These are phyloP conservation scores for Physella acuta DNA, from an alignment of 1,140 invertebrate genomes.

Conservation along the genomic window DNA sequence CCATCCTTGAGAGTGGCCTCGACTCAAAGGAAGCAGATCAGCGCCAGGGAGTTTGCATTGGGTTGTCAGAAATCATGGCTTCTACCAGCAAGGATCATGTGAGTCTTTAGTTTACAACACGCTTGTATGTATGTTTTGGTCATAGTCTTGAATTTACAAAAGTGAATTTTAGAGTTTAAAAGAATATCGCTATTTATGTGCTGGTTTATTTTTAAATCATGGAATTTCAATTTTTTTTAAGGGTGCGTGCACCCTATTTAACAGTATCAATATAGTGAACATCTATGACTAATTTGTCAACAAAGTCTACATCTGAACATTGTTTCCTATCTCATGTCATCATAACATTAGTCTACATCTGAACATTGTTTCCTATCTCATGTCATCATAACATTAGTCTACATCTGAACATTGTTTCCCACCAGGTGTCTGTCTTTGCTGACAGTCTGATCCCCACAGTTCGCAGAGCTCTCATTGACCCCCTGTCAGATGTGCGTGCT, in stretches of 20 bases:
- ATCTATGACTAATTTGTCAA: no score
- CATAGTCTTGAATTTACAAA: no score
- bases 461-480: constrained; percentile 88
- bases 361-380: neutral
- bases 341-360: neutral
- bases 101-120: constrained; percentile 30
- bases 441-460: constrained; percentile 97
- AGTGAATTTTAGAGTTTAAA: no score
- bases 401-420: neutral
- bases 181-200: no score
- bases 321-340: neutral
- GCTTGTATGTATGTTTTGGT: no score
- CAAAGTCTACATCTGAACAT: neutral
- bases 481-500: constrained; percentile 85
- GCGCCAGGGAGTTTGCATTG: constrained; percentile 96
- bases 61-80: constrained; percentile 95
- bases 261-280: no score
- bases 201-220: no score
- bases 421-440: constrained; percentile 64
- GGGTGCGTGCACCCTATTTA: no score
- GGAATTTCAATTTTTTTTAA: no score
- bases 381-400: neutral
- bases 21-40: constrained; percentile 89
- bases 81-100: constrained; percentile 92
- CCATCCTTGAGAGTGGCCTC: constrained; percentile 90